Percentiles rank a stretch among this genome's conserved stretches.
phyloP scores from a whole-genome alignment of 2,797 vertebrate species.

The Sebastes minor region DNA sequence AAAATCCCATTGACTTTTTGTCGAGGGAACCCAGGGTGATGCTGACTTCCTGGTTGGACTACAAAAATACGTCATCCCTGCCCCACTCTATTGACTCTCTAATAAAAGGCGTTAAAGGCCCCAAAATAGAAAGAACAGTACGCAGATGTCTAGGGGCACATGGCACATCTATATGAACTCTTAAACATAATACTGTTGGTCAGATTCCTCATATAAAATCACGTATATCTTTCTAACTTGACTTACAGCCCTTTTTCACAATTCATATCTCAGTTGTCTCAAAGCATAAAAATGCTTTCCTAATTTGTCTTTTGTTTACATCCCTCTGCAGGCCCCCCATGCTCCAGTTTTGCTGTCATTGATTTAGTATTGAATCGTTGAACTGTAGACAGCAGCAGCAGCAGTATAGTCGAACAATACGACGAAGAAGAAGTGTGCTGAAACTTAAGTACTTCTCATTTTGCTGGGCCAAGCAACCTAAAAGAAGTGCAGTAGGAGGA shows the following conservation, averaged over 20 bases:
- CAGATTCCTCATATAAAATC: neutral
- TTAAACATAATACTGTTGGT: neutral
- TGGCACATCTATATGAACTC: neutral
- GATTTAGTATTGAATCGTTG: constrained; percentile 28
- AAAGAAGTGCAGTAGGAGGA: neutral
- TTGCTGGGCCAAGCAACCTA: neutral
- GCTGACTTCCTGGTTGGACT: no score
- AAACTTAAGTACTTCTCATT: neutral
- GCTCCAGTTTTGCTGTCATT: constrained; percentile 22
- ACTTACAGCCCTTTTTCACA: neutral
- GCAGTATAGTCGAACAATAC: neutral
- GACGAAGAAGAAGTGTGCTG: neutral
- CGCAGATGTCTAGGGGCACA: neutral
- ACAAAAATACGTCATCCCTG: no score
- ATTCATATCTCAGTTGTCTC: constrained; percentile 1
- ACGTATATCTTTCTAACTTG: neutral
- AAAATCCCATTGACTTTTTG: no score
- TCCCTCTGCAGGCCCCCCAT: neutral
- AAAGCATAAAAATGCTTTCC: neutral
- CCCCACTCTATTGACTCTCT: neutral
- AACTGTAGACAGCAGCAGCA: constrained; percentile 2
- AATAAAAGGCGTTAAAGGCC: neutral
- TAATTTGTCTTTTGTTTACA: constrained; percentile 32
- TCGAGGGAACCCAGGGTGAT: no score
- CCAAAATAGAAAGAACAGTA: neutral